Evolutionary conservation across 2,888 invertebrate species (phyloP).

Genomic region (Nasonovia ribisnigri): DNA sequence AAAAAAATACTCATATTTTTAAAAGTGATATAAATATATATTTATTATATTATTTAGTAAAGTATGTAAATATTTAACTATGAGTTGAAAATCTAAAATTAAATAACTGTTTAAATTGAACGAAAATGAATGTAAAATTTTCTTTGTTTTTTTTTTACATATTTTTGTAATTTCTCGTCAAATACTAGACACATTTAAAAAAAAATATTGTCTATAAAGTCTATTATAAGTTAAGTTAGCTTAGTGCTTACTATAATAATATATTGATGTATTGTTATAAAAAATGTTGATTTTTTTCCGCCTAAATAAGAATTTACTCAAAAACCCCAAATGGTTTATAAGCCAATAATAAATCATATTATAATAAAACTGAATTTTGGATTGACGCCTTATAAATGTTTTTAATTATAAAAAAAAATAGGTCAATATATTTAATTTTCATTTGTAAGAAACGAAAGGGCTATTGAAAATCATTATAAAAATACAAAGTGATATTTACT

Average conservation of each 20-base stretch:
- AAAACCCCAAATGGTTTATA: not conserved
- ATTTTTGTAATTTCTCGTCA: not conserved
- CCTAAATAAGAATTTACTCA: not conserved
- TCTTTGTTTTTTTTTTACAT: no score
- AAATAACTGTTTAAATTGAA: not conserved
- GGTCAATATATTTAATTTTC: not conserved
- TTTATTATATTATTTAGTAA: not conserved
- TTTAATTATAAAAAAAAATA: not conserved
- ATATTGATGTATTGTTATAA: not conserved
- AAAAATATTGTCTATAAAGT: not conserved
- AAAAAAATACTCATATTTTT: not conserved
- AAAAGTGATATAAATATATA: not conserved
- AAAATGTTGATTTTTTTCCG: not conserved
- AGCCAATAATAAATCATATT: not conserved
- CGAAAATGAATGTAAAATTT: no score
- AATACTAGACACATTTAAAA: not conserved
- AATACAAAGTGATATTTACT: not conserved
- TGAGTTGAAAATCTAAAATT: not conserved
- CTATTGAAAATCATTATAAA: not conserved
- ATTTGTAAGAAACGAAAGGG: not conserved
- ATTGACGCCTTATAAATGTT: not conserved
- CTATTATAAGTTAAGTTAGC: not conserved
- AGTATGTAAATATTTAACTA: not conserved
- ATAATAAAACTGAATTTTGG: not conserved
- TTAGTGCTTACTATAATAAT: not conserved